Evolutionary conservation across 2,888 invertebrate species (phyloP).

Genomic region (Ceramica pisi): DNA sequence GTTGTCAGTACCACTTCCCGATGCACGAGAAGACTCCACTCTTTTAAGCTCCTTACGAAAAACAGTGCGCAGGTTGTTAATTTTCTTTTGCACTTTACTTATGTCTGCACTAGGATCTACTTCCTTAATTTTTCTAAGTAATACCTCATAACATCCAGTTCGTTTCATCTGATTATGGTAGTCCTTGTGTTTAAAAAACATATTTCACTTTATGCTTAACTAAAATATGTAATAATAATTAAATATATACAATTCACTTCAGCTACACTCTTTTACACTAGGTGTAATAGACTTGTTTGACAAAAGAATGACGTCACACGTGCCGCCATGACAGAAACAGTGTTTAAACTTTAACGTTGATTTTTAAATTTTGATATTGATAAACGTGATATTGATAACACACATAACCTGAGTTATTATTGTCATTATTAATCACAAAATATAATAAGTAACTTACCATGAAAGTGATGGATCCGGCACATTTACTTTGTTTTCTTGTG

Average conservation of each 20-base stretch:
- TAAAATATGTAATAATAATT: constrained; percentile 36
- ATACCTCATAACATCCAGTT: too few species aligned
- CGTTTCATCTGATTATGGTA: too few species aligned
- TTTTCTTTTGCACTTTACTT: too few species aligned
- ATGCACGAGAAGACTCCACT: too few species aligned
- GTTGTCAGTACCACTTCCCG: too few species aligned
- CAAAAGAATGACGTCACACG: constrained; percentile 35
- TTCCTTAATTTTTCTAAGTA: too few species aligned
- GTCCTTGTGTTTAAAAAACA: too few species aligned
- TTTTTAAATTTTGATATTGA: constrained; percentile 35
- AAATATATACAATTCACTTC: constrained; percentile 36
- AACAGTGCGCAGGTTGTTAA: too few species aligned
- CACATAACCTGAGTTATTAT: constrained; percentile 36
- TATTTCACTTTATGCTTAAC: constrained; percentile 37
- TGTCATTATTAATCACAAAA: constrained; percentile 37
- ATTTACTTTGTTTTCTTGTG: constrained; percentile 36
- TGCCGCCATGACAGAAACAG: constrained; percentile 36
- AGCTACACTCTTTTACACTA: constrained; percentile 36
- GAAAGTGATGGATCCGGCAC: constrained; percentile 32
- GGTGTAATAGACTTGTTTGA: constrained; percentile 33
- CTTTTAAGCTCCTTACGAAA: too few species aligned
- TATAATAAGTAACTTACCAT: constrained; percentile 37
- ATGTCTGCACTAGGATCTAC: too few species aligned
- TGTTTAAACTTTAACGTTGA: constrained; percentile 35
- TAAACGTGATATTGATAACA: constrained; percentile 34